A percentile compares a stretch with the other conserved stretches of the same genome.
Evolutionary conservation across 2,113 vertebrate species (phyloP).

Genomic region (Cinclus mexicanus): DNA sequence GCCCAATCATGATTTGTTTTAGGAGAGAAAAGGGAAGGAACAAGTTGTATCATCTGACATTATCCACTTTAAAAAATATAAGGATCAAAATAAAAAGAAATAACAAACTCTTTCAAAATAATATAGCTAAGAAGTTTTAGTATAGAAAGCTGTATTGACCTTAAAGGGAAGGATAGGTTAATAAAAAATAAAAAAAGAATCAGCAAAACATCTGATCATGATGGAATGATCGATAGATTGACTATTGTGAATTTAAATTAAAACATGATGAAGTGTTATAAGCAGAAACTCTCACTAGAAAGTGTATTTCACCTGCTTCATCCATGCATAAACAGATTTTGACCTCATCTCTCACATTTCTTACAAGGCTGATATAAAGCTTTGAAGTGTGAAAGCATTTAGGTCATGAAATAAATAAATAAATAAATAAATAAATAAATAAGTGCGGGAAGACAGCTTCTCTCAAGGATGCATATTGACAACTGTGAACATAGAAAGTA

Average conservation of each 20-base stretch:
- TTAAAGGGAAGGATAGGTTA: background rate
- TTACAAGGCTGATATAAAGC: slow-evolving; percentile 32
- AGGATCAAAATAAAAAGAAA: background rate
- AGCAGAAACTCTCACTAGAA: background rate
- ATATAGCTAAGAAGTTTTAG: background rate
- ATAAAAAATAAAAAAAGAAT: slow-evolving; percentile 30
- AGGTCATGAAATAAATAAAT: background rate
- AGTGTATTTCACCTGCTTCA: slow-evolving; percentile 3
- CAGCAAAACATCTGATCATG: background rate
- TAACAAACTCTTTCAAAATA: background rate
- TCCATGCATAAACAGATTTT: slow-evolving; percentile 2
- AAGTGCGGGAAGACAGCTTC: slow-evolving; percentile 2
- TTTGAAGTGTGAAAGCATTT: slow-evolving; percentile 35
- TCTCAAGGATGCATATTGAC: background rate
- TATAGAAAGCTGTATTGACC: background rate
- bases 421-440: too few species aligned
- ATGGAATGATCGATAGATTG: background rate
- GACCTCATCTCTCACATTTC: slow-evolving; percentile 35
- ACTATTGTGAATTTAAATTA: slow-evolving; percentile 42
- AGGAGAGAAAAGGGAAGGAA: background rate
- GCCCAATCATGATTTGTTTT: background rate
- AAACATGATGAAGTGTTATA: background rate
- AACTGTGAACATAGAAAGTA: background rate
- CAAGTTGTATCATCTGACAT: background rate
- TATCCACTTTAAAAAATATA: background rate